phyloP scores from a whole-genome alignment of 2,888 invertebrate genomes.

The Drosophila peninsularis region DNA sequence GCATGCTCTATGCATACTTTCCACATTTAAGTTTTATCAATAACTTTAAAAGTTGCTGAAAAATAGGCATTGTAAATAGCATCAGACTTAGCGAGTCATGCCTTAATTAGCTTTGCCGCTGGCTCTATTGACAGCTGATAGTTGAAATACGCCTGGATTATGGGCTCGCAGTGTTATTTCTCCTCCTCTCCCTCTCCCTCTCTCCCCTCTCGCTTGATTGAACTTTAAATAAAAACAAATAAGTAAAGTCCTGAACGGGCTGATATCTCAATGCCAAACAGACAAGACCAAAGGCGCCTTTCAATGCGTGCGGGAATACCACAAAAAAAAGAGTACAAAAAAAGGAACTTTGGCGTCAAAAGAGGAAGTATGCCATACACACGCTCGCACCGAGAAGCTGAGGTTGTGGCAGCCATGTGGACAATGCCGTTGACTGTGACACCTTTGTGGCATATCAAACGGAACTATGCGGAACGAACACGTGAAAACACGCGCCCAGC shows the following conservation, averaged over 20 bases:
- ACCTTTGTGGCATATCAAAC: conserved; percentile 79
- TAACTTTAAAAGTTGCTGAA: neutral
- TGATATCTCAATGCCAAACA: conserved; percentile 54
- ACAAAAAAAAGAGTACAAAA: conserved; percentile 1
- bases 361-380: conserved; percentile 39
- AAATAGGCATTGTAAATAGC: neutral
- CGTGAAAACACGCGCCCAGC: conserved; percentile 67
- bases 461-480: conserved; percentile 80
- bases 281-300: conserved; percentile 12
- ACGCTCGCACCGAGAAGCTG: conserved; percentile 15
- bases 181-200: too few relatives aligned
- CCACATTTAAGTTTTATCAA: neutral
- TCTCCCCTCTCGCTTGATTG: neutral
- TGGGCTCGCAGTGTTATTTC: neutral
- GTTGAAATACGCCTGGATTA: neutral
- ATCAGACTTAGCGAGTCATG: neutral
- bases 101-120: too few relatives aligned
- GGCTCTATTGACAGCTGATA: neutral
- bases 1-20: neutral
- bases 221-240: conserved; percentile 35
- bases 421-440: conserved; percentile 63
- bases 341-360: conserved; percentile 39
- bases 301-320: conserved; percentile 41
- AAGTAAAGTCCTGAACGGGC: conserved; percentile 15
- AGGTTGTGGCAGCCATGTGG: conserved; percentile 56